Conservation (phyloP, 2,797 vertebrate genomes). For the Scomberomorus guttatus region DNA sequence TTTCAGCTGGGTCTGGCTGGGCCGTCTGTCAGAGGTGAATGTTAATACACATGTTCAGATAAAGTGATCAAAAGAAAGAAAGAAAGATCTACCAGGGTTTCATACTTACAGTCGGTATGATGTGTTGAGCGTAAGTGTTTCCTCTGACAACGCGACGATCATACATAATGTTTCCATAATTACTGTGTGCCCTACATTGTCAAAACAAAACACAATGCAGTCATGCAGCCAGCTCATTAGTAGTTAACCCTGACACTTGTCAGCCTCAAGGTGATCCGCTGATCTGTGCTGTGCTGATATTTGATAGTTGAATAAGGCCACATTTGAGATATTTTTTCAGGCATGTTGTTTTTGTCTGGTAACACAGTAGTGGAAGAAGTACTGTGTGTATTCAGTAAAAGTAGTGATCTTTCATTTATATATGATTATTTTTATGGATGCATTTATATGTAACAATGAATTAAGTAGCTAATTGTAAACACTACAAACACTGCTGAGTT, state of each 20-base stretch:
- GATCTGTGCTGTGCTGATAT: neutral
- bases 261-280: too few relatives aligned
- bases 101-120: conserved; percentile 82
- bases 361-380: neutral
- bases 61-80: neutral
- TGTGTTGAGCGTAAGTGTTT: conserved; percentile 86
- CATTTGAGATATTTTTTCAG: neutral
- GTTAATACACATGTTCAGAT: neutral
- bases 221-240: neutral
- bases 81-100: neutral
- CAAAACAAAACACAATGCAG: conserved; percentile 18
- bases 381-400: neutral
- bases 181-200: conserved; percentile 75
- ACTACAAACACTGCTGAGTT: neutral
- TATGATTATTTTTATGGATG: neutral
- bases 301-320: neutral
- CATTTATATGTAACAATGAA: neutral
- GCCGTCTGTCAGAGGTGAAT: conserved; percentile 54
- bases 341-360: neutral
- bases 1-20: conserved; percentile 77
- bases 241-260: neutral
- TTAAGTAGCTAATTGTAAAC: neutral
- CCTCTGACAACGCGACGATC: conserved; percentile 94
- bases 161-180: conserved; percentile 91
- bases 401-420: too few relatives aligned